Evolutionary conservation across 2,797 vertebrate species (phyloP), one percentile per base, ranked within the genome.

Genomic region (Cyclura pinguis): DNA sequence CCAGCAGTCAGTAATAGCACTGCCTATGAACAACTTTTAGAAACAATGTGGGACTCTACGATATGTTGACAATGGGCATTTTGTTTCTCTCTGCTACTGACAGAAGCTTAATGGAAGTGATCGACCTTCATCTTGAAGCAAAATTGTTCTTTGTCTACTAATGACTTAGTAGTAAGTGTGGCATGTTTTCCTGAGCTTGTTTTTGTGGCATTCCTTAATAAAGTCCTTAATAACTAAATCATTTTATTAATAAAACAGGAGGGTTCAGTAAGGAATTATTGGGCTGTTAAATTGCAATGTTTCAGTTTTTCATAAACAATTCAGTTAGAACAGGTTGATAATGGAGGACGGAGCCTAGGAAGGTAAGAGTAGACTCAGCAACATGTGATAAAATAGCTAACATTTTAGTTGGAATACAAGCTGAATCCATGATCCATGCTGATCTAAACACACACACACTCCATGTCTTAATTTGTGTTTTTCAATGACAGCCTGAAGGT

Each of bases 201-300:
- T 92, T 96, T 93, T 91, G 91, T 89, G 86, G 77, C 87, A 92
- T 96, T 95, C 92, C 93, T 92, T 96, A 96, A 96, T 87, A 94
- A 88, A 95, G 77, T 93, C 82, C 59, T 94, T 96, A 96, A 96
- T 95, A 97, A 95, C 86, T 93, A 96, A 97, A 97, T 96, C 89
- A 96, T 96, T 96, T 97, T 92, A 96, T 97, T 96, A 96, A 97
- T 97, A 97, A 96, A 96, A 95, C 55, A 96, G 92, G 85, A 94
- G 93, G 81, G 57, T 62, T 94, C 92, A 96, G 96, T 97, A 96
- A 96, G 94, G 93, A 97, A 93, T 91, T 95, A 90, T 93, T 94
- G 94, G 95, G 95, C 90, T 95, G 87, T 94, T 96, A 95, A 95
- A 69, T n/a, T 90, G 57, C 50, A 95, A 93, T 96, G 95, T 94